Percentiles rank a stretch among this genome's conserved stretches.
Evolutionary conservation across 2,888 invertebrate genomes (phyloP).

Genomic region (Latheticus oryzae): DNA sequence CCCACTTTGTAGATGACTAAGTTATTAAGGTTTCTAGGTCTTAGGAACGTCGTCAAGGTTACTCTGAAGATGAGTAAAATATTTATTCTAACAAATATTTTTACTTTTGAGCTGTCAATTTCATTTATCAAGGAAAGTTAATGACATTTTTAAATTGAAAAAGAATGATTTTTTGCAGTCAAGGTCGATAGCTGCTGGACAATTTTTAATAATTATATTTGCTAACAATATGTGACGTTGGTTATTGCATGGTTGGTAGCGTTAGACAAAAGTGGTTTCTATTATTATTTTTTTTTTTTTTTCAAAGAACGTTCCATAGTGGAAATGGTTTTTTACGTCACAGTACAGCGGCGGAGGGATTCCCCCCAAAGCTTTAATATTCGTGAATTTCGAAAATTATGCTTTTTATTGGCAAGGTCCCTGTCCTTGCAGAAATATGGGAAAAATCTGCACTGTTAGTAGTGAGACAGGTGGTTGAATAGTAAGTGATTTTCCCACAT

Average conservation of each 20-base stretch:
- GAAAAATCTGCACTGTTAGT: no score
- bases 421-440: no score
- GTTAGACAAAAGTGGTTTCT: neutral
- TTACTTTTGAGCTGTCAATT: neutral
- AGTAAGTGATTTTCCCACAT: no score
- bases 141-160: slow-evolving; percentile 18
- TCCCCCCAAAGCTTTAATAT: no score
- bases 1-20: slow-evolving; percentile 24
- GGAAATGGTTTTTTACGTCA: no score
- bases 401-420: no score
- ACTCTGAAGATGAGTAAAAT: slow-evolving; percentile 1
- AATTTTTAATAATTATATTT: slow-evolving; percentile 23
- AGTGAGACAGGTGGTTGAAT: no score
- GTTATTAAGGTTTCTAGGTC: slow-evolving; percentile 26
- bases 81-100: neutral
- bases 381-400: no score
- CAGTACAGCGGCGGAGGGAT: no score
- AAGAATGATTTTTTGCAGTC: slow-evolving; percentile 17
- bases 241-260: slow-evolving; percentile 13
- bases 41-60: slow-evolving; percentile 13
- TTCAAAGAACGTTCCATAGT: no score
- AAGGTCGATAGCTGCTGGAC: slow-evolving; percentile 27
- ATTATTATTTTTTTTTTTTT: no score
- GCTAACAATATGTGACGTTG: slow-evolving; percentile 6
- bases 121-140: slow-evolving; percentile 13